Conservation (phyloP, 2,888 invertebrate genomes). For the Spicauda simplicius region DNA sequence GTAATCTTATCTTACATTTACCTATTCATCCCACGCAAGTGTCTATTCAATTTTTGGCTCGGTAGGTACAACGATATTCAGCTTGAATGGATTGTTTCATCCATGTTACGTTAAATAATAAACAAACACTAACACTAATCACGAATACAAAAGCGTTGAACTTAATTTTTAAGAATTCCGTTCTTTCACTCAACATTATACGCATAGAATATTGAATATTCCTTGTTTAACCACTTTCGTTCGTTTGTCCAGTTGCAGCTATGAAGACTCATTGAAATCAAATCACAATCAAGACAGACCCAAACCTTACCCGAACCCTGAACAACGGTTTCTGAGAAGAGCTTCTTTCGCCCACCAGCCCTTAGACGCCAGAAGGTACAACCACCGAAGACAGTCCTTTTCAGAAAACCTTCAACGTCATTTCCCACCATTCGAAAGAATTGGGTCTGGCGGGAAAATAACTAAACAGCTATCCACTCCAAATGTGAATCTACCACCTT, state of each 20-base stretch:
- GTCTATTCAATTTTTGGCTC: neutral
- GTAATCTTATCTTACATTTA: neutral
- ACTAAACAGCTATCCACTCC: constrained; percentile 71
- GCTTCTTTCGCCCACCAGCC: constrained; percentile 69
- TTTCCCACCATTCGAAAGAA: constrained; percentile 67
- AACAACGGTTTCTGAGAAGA: constrained; percentile 64
- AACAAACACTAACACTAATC: no score
- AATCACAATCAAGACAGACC: constrained; percentile 74
- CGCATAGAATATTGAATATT: neutral
- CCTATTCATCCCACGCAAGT: neutral
- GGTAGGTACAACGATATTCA: neutral
- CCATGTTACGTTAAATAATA: no score
- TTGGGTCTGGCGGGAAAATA: constrained; percentile 57
- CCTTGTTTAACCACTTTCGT: neutral
- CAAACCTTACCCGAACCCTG: constrained; percentile 58
- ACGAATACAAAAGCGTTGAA: no score
- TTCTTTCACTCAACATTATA: no score
- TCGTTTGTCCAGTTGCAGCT: neutral
- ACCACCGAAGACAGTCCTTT: constrained; percentile 71
- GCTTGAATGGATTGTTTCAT: neutral
- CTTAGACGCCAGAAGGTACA: constrained; percentile 60
- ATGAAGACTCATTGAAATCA: constrained; percentile 91
- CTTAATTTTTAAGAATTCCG: no score
- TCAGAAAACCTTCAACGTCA: constrained; percentile 75
- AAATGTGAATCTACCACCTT: constrained; percentile 64